phyloP scores from a whole-genome alignment of 2,888 invertebrate genomes.

The Sarcophaga subvicina region DNA sequence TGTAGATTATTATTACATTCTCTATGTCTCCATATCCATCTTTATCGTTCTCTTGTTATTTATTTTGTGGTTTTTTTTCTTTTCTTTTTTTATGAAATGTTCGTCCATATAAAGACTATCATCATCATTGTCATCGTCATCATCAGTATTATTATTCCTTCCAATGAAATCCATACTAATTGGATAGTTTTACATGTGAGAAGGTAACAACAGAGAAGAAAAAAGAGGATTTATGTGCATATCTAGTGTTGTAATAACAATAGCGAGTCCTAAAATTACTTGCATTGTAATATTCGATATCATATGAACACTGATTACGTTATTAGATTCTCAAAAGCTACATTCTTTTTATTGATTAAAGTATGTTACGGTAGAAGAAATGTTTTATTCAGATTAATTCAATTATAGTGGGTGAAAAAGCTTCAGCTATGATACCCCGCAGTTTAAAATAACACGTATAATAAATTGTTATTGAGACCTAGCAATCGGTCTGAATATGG shows the following conservation, averaged over 20 bases:
- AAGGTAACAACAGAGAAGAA: conserved; percentile 35
- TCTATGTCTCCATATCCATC: neutral
- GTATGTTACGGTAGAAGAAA: no score
- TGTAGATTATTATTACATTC: neutral
- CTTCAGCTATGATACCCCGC: no score
- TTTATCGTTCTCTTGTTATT: conserved; percentile 5
- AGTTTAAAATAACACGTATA: no score
- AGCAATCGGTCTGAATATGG: no score
- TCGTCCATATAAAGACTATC: neutral
- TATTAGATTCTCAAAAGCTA: no score
- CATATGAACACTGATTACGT: no score
- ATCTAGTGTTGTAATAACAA: neutral
- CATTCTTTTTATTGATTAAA: no score
- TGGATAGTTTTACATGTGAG: conserved; percentile 61
- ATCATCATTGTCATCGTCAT: neutral
- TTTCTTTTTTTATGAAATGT: neutral
- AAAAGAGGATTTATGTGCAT: conserved; percentile 23
- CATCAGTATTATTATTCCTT: neutral
- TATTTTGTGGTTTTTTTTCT: conserved; percentile 4
- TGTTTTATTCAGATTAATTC: no score
- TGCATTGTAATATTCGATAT: neutral
- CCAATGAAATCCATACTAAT: conserved; percentile 43
- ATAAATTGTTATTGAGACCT: no score
- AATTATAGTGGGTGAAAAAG: no score
- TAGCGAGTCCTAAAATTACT: neutral